phyloP scores from a whole-genome alignment of 2,113 vertebrate genomes.

The Psittacara wagleri region DNA sequence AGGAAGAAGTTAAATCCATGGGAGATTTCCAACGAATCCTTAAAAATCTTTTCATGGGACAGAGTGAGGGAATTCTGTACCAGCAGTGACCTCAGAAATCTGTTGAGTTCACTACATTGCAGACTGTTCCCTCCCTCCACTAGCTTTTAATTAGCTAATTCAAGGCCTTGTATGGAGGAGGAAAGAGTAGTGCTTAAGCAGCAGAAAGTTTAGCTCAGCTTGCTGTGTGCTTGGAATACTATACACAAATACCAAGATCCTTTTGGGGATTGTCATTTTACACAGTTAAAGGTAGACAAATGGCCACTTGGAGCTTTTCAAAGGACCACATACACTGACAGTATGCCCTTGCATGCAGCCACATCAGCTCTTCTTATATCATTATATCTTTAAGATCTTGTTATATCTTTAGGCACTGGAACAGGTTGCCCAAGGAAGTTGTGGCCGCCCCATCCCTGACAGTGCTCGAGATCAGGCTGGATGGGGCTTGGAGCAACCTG shows the following conservation, averaged over 20 bases:
- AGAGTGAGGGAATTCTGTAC: conserved; percentile 53
- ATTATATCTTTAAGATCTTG: background rate
- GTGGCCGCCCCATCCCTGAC: background rate
- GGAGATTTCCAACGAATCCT: conserved; percentile 76
- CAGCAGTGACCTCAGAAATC: conserved; percentile 61
- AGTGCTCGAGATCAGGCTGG: background rate
- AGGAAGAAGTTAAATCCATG: conserved; percentile 77
- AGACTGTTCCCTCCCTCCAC: background rate
- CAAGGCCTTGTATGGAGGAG: conserved; percentile 40
- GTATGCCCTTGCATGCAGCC: accelerated
- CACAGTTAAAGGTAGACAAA: background rate
- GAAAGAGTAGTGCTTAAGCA: conserved; percentile 39
- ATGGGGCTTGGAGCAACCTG: background rate
- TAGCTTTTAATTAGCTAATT: conserved; percentile 60
- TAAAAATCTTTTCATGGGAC: conserved; percentile 69
- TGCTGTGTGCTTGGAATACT: conserved; percentile 36
- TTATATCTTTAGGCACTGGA: background rate
- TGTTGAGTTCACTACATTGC: conserved; percentile 34
- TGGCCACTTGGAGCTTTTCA: background rate
- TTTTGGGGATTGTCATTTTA: background rate
- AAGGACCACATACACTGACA: background rate
- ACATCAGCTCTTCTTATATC: accelerated
- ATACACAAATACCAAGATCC: background rate
- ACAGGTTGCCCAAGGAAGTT: background rate
- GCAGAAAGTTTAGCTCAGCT: conserved; percentile 46